Conservation (phyloP, 2,797 vertebrate genomes). For the Moxostoma hubbsi region DNA sequence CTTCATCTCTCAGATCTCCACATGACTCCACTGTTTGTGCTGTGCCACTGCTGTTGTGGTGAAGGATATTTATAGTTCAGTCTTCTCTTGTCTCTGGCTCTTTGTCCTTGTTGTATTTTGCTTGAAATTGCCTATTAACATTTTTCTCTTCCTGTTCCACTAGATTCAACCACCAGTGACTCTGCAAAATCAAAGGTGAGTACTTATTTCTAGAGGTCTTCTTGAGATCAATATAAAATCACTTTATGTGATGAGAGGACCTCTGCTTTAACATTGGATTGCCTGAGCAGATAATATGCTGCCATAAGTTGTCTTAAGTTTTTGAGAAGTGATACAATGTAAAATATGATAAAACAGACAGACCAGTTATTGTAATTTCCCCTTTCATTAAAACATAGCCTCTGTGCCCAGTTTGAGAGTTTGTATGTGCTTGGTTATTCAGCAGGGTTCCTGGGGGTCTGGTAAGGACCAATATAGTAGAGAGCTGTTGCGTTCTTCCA, state of each 20-base stretch:
- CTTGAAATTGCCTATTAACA: constrained; percentile 53
- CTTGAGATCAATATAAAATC: background rate
- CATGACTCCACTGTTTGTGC: constrained; percentile 48
- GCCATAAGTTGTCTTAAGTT: no score
- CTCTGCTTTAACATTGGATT: background rate
- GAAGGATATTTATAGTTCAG: constrained; percentile 57
- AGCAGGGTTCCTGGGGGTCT: constrained; percentile 94
- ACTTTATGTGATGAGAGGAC: background rate
- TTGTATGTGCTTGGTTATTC: constrained; percentile 14
- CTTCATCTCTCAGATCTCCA: constrained; percentile 56
- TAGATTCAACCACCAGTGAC: constrained; percentile 99
- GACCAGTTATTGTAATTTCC: no score
- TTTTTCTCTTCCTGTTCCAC: constrained; percentile 65
- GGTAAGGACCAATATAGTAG: constrained; percentile 97
- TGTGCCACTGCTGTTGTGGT: constrained; percentile 68
- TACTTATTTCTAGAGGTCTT: background rate
- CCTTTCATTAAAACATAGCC: no score
- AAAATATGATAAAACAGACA: no score
- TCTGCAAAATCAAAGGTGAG: constrained; percentile 98
- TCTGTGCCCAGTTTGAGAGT: no score
- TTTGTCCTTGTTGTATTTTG: background rate
- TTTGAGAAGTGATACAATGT: no score
- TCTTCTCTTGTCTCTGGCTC: constrained; percentile 42
- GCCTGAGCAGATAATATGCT: background rate
- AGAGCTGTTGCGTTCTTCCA: constrained; percentile 95